Conservation (phyloP, 2,797 vertebrate species). For the Todus mexicanus region DNA sequence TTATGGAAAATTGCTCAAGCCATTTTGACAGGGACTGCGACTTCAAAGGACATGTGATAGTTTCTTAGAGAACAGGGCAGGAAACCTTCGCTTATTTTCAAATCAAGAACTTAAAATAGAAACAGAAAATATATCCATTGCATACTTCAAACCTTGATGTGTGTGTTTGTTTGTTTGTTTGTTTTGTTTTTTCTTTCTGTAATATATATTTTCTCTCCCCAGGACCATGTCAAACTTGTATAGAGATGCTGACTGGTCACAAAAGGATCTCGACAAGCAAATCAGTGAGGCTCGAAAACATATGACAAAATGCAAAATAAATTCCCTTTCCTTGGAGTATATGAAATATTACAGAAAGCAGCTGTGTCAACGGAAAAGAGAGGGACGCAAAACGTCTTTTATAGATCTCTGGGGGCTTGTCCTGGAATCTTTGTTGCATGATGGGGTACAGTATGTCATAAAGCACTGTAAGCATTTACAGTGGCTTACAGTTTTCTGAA, state of each 20-base stretch:
- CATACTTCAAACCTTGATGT: neutral
- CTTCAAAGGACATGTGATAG: neutral
- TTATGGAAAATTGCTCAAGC: neutral
- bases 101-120: neutral
- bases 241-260: conserved; percentile 81
- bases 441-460: conserved; percentile 75
- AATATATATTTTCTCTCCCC: neutral
- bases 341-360: conserved; percentile 76
- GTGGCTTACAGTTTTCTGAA: neutral
- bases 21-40: neutral
- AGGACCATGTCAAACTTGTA: conserved; percentile 83
- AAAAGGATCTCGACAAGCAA: conserved; percentile 69
- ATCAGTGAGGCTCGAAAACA: conserved; percentile 71
- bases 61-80: neutral
- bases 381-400: conserved; percentile 74
- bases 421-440: conserved; percentile 78
- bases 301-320: conserved; percentile 73
- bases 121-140: neutral
- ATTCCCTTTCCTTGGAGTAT: conserved; percentile 68
- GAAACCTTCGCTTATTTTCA: neutral
- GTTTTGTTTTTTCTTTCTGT: neutral
- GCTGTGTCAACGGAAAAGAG: conserved; percentile 66
- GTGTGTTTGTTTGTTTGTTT: too few species aligned
- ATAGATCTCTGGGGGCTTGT: conserved; percentile 83
- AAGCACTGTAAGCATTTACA: neutral